Base-by-base conservation (phyloP, 2,113 vertebrate genomes). In the Lepisosteus oculatus region DNA sequence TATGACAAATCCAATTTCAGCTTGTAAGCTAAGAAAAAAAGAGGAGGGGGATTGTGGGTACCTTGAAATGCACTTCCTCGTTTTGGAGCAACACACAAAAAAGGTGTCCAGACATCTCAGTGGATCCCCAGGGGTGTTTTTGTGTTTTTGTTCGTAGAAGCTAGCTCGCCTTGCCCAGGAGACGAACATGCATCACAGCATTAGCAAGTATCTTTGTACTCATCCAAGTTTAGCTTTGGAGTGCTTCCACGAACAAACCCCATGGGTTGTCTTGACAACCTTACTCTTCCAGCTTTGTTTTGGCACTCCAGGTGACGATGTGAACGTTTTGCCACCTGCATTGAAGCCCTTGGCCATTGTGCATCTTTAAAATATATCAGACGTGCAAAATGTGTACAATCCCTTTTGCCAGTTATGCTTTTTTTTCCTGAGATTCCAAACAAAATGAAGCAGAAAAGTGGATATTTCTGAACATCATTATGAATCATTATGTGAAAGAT, bases 111-210 rank as follows among this genome's bases (percentile, higher is more conserved):
- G 84, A 73, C 47, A 65, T 73, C 73, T 77, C 76, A 71, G 77
- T 77, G 80, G 83, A 80, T 80, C 79, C 64, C 72, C 47, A 70
- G 62, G 78, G 77, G 73, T 77, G 80, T 88, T 87, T 85, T 80
- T 83, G 78, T 66, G 78, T 83, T 84, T 51, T 84, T 85, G 87
- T 87, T 80, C 45, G 76, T 15, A 29, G 77, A 80, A 78, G 81
- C 76, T 78, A 80, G 67, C 81, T 80, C 82, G 83, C 84, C 72
- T 74, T 79, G 80, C 79, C 83, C 67, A 71, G 80, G 77, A 78
- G 87, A 87, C 87, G 85, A 84, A 86, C 80, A 81, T 84, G 84
- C 83, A 78, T 79, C 81, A 56, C 78, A 79, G 86, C 85, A 89
- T 89, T 89, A 51, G 47, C 47, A 51, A 29, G n/a, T 13, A n/a